These are phyloP conservation scores for Drosophila sp. DNA, from an alignment of 1,140 invertebrate genomes.

Conservation along the genomic window DNA sequence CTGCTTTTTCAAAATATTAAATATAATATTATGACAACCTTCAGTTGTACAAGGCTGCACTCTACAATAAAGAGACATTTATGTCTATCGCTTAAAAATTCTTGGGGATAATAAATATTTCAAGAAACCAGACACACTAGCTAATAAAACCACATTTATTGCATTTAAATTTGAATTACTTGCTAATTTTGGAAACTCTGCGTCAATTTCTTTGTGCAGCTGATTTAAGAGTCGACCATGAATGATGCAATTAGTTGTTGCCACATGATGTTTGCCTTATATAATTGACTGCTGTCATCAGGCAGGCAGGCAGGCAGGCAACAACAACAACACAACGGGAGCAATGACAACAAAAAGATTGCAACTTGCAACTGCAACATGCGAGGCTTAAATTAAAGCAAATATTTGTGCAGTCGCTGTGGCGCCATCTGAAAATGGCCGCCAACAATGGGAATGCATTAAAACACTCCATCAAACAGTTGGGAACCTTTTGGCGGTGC, in stretches of 20 bases:
- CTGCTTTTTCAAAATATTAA: no score
- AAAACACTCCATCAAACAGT: constrained; percentile 75
- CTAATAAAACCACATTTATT: no score
- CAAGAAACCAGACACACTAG: no score
- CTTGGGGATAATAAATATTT: no score
- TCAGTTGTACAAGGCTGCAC: no score
- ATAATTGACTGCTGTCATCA: constrained; percentile 51
- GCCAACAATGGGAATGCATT: constrained; percentile 77
- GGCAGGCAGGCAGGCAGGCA: constrained; percentile 29
- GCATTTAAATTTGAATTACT: no score
- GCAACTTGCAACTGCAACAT: constrained; percentile 75
- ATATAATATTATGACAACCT: no score
- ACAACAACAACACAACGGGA: constrained; percentile 29
- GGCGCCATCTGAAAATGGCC: constrained; percentile 65
- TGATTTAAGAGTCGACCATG: constrained; percentile 8
- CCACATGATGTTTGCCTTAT: constrained; percentile 48
- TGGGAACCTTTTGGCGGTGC: constrained; percentile 62
- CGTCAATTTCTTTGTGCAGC: no score
- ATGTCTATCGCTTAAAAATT: no score
- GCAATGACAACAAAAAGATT: constrained; percentile 23
- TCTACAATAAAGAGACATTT: no score
- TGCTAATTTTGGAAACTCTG: no score
- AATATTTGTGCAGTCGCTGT: constrained; percentile 75
- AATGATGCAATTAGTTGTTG: background rate
- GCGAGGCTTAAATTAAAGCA: constrained; percentile 80